Base-by-base conservation (phyloP, 2,888 invertebrate genomes). In the Dichetophora obliterata region DNA sequence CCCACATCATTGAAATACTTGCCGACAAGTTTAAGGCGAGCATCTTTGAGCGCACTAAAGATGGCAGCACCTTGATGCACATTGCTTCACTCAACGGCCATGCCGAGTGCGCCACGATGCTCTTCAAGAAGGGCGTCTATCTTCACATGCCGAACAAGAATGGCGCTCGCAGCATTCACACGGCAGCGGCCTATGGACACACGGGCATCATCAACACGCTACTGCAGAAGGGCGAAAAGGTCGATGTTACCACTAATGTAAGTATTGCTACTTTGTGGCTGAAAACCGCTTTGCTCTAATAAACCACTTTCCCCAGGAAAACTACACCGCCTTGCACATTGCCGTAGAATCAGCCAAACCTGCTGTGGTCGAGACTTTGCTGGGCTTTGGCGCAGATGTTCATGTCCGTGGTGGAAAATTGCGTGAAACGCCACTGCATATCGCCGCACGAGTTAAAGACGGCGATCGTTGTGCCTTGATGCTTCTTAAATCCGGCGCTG, bases 21-120 rank as follows among this genome's bases (percentile, higher is more conserved):
- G 97, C 98, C 0, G 99, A 99, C 88, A 99, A 99, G 90, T 99
- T 98, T 90, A 97, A 97, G 89, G 98, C 98, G 2, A 98, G 98
- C 81, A 96, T 98, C 84, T 95, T 96, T 87, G 97, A 98, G 89
- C 91, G 99, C 80, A 98, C 98, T 2, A 98, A 98, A 89, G 99
- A 99, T 89, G 99, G 99, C 75, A 98, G 97, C 85, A 99, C 99
- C 0, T 91, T 99, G 80, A 98, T 99, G 96, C 99, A 99, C 89
- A 98, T 99, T 80, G 99, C 99, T 0, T 98, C 99, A 0, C 91
- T 97, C 79, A 97, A 96, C 87, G 99, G 99, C 0, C 98, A 99
- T 89, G 97, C 99, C 0, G 98, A 98, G 86, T 99, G 99, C 84
- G 99, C 99, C 65, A 95, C 98, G 91, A 98, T 98, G 93, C 94